Base-by-base conservation (phyloP, 1,140 invertebrate species). In the Diorhabda sublineata region DNA sequence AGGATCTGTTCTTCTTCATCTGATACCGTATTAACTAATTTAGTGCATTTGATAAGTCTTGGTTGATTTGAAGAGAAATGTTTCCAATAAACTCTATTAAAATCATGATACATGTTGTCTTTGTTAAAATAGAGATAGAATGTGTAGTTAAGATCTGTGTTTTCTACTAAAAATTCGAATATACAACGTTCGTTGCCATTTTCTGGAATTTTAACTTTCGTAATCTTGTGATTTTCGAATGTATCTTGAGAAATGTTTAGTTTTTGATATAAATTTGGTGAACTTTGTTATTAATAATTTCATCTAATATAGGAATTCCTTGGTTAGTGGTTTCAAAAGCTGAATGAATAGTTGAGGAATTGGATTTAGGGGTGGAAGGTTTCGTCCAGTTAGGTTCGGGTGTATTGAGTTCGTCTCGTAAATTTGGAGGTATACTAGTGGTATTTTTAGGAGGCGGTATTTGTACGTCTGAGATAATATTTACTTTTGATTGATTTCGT, bases 1-100 rank as follows among this genome's bases (percentile, higher is more conserved):
- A 64, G 44, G 8, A 60, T 45, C 70, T 60, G 65, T 67, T 70
- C 44, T 69, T 58, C 70, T 26, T n/a, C 64, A 66, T 69, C 42
- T 66, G 47, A 47, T 44, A 66, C 59, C 42, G 58, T 69, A 26
- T 69, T 69, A 7, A 69, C 11, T 43, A 65, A 42, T 64, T 64
- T 68, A 3, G 61, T 64, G 47, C 52, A 69, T 45, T 56, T 69
- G 58, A 69, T 56, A 6, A 69, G 8, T 58, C 58, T 69, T 5
- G 68, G 63, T 2, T 63, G 56, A 43, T 69, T 69, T 60, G 45
- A 47, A 26, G 57, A 63, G 64, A 69, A 64, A 45, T 64, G n/a
- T 9, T 56, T 6, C 42, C 64, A 42, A 66, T 63, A 68, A 67
- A 68, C 45, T 69, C 56, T 42, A 64, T 69, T 64, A 57, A 69